Evolutionary conservation across 2,113 vertebrate genomes (phyloP).

Genomic region (Silurus glanis): DNA sequence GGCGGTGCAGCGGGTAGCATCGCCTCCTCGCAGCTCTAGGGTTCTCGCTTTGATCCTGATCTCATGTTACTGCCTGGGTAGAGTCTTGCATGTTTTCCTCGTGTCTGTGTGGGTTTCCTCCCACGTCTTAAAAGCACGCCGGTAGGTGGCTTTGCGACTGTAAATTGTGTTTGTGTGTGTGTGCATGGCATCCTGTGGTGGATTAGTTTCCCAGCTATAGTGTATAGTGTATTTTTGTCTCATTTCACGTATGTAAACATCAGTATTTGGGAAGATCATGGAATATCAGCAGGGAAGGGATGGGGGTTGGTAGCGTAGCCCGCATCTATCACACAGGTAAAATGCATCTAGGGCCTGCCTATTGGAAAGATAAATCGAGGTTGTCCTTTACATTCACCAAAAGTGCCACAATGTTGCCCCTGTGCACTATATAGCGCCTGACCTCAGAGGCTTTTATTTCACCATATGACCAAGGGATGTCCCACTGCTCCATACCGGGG

Average conservation of each 20-base stretch:
- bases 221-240: not conserved
- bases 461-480: slow-evolving; percentile 1
- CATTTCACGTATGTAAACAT: not conserved
- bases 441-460: slow-evolving; percentile 3
- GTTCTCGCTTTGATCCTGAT: not conserved
- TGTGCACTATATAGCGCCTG: not conserved
- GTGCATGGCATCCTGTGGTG: not conserved
- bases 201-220: not conserved
- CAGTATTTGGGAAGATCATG: not conserved
- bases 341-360: not conserved
- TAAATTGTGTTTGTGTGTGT: not conserved
- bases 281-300: not conserved
- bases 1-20: not conserved
- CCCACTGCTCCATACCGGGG: not conserved
- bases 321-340: slow-evolving; percentile 12
- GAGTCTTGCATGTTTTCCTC: not conserved
- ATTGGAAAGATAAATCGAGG: not conserved
- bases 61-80: not conserved
- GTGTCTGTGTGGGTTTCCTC: not conserved
- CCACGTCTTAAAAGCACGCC: not conserved
- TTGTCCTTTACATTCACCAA: not conserved
- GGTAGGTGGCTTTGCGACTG: not conserved
- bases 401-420: not conserved
- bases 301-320: not conserved
- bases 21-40: not conserved